Conservation (phyloP, 2,888 invertebrate genomes). For the Incurvaria masculella region DNA sequence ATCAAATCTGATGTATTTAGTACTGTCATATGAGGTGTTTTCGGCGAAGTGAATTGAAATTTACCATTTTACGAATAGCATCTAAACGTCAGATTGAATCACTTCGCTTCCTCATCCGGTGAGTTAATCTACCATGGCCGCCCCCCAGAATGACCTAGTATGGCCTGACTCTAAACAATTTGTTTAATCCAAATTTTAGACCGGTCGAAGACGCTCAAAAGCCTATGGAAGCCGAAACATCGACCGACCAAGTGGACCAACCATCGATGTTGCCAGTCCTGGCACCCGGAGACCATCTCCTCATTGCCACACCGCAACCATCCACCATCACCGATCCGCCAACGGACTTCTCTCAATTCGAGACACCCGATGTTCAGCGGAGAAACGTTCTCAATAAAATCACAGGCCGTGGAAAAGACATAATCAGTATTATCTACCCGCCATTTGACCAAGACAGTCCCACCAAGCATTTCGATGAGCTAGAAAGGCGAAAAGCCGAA, state of each 20-base stretch:
- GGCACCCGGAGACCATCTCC: slow-evolving; percentile 63
- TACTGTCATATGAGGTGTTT: too few relatives aligned
- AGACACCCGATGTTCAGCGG: slow-evolving; percentile 34
- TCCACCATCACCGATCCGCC: slow-evolving; percentile 19
- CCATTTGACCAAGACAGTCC: slow-evolving; percentile 40
- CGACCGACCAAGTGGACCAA: background rate
- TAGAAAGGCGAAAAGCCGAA: slow-evolving; percentile 44
- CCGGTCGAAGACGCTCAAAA: too few relatives aligned
- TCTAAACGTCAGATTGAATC: too few relatives aligned
- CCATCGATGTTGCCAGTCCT: slow-evolving; percentile 43
- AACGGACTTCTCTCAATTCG: slow-evolving; percentile 21
- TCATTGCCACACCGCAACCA: slow-evolving; percentile 36
- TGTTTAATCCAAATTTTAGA: too few relatives aligned
- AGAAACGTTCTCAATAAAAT: slow-evolving; percentile 45
- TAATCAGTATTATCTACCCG: slow-evolving; percentile 46
- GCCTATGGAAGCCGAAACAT: too few relatives aligned
- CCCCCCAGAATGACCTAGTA: too few relatives aligned
- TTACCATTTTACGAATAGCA: too few relatives aligned
- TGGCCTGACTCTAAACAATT: too few relatives aligned
- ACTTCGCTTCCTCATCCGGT: too few relatives aligned
- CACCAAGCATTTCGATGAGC: slow-evolving; percentile 43
- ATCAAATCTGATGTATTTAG: too few relatives aligned
- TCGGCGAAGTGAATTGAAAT: too few relatives aligned
- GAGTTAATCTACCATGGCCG: too few relatives aligned
- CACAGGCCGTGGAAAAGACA: slow-evolving; percentile 42